Conservation (phyloP, 2,888 invertebrate genomes). For the Drosophila tanythrix region DNA sequence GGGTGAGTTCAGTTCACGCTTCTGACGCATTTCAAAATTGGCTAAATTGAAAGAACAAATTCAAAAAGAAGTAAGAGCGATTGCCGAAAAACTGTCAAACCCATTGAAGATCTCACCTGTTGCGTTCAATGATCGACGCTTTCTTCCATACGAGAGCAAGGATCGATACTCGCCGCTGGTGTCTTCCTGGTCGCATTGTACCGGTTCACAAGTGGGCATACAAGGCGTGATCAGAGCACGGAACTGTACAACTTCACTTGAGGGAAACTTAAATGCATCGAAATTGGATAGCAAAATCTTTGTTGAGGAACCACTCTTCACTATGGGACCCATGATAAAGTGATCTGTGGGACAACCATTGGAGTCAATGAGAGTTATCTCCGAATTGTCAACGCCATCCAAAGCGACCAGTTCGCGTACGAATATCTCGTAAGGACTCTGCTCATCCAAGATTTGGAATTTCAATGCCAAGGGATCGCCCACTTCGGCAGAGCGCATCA, state of each 20-base stretch:
- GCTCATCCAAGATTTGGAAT: constrained; percentile 96
- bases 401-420: constrained; percentile 96
- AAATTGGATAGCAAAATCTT: constrained; percentile 95
- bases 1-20: constrained; percentile 83
- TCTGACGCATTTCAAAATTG: constrained; percentile 47
- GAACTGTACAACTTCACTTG: constrained; percentile 97
- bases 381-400: constrained; percentile 96
- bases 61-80: not conserved
- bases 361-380: constrained; percentile 95
- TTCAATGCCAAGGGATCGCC: constrained; percentile 96
- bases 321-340: constrained; percentile 96
- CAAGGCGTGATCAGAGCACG: constrained; percentile 97
- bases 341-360: constrained; percentile 97
- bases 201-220: constrained; percentile 96
- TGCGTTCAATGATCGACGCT: constrained; percentile 88
- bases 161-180: constrained; percentile 93
- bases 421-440: constrained; percentile 97
- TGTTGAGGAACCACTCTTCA: constrained; percentile 91
- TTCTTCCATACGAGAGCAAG: constrained; percentile 91
- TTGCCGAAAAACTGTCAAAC: not conserved
- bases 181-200: constrained; percentile 94
- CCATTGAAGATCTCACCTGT: constrained; percentile 74
- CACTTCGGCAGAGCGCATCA: constrained; percentile 94
- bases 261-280: constrained; percentile 98
- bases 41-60: constrained; percentile 9